Conservation (phyloP, 2,888 invertebrate genomes). For the Ectobius pallidus region DNA sequence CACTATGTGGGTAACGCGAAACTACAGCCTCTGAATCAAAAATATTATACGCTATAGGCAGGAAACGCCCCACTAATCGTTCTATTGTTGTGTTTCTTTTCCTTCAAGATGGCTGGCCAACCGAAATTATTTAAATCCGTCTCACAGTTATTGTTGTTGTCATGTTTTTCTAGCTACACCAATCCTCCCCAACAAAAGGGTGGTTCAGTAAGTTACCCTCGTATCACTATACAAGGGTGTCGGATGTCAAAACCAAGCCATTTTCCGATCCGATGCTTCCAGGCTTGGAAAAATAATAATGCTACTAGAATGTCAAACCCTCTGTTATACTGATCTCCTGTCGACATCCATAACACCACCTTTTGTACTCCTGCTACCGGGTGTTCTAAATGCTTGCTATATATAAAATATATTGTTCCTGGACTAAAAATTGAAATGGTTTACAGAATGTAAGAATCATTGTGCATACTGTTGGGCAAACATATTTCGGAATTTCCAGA, state of each 20-base stretch:
- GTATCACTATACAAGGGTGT: constrained; percentile 20
- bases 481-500: no score
- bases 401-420: no score
- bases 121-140: constrained; percentile 13
- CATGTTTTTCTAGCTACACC: constrained; percentile 22
- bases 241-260: constrained; percentile 33
- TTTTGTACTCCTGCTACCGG: no score
- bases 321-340: neutral
- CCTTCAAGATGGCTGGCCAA: constrained; percentile 9
- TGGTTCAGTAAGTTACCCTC: constrained; percentile 14
- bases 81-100: constrained; percentile 4
- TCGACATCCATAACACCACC: neutral
- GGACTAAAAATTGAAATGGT: no score
- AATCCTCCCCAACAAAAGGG: constrained; percentile 23
- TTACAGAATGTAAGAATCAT: no score
- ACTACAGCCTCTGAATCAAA: no score
- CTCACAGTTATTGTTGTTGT: constrained; percentile 13
- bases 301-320: neutral
- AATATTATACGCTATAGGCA: no score
- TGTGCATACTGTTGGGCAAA: no score
- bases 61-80: constrained; percentile 23
- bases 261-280: constrained; percentile 37
- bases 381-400: no score
- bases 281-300: neutral
- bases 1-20: no score